Base-by-base conservation (phyloP, 1,140 invertebrate genomes). In the Lasioglossum baleicum region DNA sequence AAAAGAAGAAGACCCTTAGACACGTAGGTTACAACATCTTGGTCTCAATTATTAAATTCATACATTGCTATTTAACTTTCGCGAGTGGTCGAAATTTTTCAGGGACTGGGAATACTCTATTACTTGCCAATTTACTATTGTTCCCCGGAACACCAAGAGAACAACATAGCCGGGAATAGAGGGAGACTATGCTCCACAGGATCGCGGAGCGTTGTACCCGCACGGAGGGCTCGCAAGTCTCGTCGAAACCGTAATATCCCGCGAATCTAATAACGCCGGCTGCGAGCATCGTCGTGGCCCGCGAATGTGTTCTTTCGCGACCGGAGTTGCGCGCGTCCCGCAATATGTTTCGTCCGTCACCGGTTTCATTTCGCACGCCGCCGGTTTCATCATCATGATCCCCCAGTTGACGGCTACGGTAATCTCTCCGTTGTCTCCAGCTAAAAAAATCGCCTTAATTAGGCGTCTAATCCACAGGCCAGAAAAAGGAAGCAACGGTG, bases 391-490 rank as follows among this genome's bases (percentile, higher is more conserved):
- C 58, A 53, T 17, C 17, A 20, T 44, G 31, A 6, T 58, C 56
- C 56, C 2, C 20, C 56, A 0, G 56, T 7, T 20, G 6, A 58
- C 6, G 20, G 56, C 20, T 10, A 61, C 60, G 13, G 26, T 13
- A 15, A 3, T 13, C 31, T 64, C 26, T 0, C 17, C n/a, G 20
- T 17, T 56, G 71, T 31, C 40, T 7, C 10, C n/a, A 53, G 22
- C 17, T 67, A 48, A 68, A 76, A 26, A 76, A 76, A 44, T 76
- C 63, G 11, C 51, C 3, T 11, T 68, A 76, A 76, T 76, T 60
- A 60, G 35, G 40, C 44, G 58, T 44, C 51, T 20, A n/a, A 7
- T 0, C 44, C 20, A 44, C 42, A 17, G 13, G 0, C 10, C 10
- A 13, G 44, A 48, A 3, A 44, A 44, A 35, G 35, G 35, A 4